phyloP scores from a whole-genome alignment of 2,113 vertebrate species.

The Periophthalmus modestus region DNA sequence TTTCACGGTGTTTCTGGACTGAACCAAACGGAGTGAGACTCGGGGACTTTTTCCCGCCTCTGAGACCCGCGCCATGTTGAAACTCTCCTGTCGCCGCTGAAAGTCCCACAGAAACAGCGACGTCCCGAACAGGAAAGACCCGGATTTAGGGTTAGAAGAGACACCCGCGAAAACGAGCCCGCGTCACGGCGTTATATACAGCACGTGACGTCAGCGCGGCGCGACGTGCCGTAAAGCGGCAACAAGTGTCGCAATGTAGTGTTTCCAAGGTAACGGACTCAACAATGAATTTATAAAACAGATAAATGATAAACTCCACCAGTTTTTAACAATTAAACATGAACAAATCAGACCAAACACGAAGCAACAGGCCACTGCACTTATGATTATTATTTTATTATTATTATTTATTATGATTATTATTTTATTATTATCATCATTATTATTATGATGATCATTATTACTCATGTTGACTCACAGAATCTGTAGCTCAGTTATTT shows the following conservation, averaged over 20 bases:
- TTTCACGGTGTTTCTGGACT: constrained; percentile 27
- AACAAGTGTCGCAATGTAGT: background rate
- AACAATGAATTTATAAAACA: background rate
- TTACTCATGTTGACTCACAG: no score
- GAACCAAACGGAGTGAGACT: constrained; percentile 58
- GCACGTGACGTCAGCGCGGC: constrained; percentile 40
- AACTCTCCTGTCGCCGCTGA: constrained; percentile 56
- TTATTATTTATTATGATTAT: no score
- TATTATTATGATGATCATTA: no score
- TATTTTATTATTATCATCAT: no score
- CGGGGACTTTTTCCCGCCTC: constrained; percentile 56
- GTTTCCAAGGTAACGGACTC: background rate
- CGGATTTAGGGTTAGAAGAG: constrained; percentile 61
- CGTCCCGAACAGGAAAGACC: constrained; percentile 6
- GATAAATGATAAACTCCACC: no score
- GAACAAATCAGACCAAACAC: no score
- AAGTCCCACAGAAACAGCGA: constrained; percentile 65
- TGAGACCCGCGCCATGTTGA: background rate
- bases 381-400: background rate
- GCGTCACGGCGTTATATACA: constrained; percentile 36
- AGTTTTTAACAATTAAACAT: no score
- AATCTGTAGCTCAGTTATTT: no score
- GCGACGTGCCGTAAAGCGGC: background rate
- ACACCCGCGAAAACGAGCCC: background rate
- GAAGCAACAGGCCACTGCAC: background rate